Percentiles rank a stretch among this genome's conserved stretches.
phyloP scores from a whole-genome alignment of 2,888 invertebrate genomes.

The Anoplius nigerrimus region DNA sequence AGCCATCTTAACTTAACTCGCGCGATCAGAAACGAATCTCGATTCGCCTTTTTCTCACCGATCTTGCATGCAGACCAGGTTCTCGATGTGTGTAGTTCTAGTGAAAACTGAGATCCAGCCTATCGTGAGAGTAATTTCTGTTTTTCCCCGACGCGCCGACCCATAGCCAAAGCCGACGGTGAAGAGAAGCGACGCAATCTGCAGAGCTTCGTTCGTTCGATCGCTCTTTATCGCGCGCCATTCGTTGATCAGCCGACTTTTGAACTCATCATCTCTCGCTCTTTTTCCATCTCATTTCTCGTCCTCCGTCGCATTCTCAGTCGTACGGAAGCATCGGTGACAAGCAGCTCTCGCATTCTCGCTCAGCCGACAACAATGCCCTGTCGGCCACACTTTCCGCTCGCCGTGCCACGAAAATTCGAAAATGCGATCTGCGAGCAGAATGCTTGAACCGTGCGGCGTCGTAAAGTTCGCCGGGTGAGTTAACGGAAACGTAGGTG shows the following conservation, averaged over 20 bases:
- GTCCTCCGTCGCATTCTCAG: background rate
- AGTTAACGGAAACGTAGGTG: background rate
- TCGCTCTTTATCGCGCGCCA: background rate
- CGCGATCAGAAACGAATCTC: constrained; percentile 1
- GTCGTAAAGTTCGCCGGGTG: too few relatives aligned
- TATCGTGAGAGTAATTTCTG: constrained; percentile 25
- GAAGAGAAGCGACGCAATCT: too few relatives aligned
- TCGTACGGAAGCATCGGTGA: background rate
- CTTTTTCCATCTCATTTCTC: background rate
- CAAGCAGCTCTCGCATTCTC: too few relatives aligned
- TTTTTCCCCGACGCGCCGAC: constrained; percentile 1
- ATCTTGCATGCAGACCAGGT: constrained; percentile 40
- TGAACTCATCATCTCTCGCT: background rate
- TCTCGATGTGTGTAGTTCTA: constrained; percentile 57
- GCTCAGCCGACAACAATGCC: too few relatives aligned
- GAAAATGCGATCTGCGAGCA: too few relatives aligned
- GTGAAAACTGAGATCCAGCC: constrained; percentile 60
- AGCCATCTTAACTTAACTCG: constrained; percentile 10
- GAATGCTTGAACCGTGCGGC: too few relatives aligned
- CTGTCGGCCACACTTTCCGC: too few relatives aligned
- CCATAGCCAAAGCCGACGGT: constrained; percentile 13
- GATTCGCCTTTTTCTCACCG: constrained; percentile 23
- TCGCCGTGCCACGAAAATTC: too few relatives aligned
- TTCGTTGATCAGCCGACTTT: background rate
- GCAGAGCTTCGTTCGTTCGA: background rate